A percentile compares a stretch with the other conserved stretches of the same genome.
phyloP scores from a whole-genome alignment of 1,140 invertebrate genomes.

The Brachionus sp. region DNA sequence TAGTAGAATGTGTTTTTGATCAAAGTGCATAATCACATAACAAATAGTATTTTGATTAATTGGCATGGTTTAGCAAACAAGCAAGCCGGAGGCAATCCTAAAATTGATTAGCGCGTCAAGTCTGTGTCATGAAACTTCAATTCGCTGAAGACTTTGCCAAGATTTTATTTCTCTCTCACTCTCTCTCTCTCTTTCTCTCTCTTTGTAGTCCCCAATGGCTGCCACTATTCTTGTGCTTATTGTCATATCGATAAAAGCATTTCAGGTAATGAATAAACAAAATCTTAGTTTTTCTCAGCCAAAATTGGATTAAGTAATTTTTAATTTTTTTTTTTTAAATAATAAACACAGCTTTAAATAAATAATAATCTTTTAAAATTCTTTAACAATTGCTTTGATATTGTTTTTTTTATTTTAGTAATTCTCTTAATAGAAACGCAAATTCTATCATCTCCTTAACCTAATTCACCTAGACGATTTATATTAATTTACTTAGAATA shows the following conservation, averaged over 20 bases:
- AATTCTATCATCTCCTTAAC: constrained; percentile 32
- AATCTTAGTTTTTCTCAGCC: not conserved
- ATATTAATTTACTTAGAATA: not conserved
- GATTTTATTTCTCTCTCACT: not conserved
- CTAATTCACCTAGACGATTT: constrained; percentile 37
- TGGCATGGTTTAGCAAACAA: not conserved
- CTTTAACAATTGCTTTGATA: constrained; percentile 18
- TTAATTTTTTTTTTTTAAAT: not conserved
- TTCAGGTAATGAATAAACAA: not conserved
- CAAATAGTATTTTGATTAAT: constrained; percentile 22
- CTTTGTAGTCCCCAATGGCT: not conserved
- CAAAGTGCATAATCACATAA: not conserved
- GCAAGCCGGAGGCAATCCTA: not conserved
- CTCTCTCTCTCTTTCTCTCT: not conserved
- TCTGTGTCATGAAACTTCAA: constrained; percentile 1
- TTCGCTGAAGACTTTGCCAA: not conserved
- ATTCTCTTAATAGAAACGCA: not conserved
- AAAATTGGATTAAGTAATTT: constrained; percentile 40
- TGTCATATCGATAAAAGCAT: not conserved
- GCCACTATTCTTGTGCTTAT: not conserved
- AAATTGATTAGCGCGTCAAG: not conserved
- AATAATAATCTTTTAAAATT: not conserved
- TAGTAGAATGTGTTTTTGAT: not conserved
- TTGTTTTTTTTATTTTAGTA: not conserved
- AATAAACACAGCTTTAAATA: not conserved